phyloP scores from a whole-genome alignment of 2,797 vertebrate genomes.

The Strix occidentalis region DNA sequence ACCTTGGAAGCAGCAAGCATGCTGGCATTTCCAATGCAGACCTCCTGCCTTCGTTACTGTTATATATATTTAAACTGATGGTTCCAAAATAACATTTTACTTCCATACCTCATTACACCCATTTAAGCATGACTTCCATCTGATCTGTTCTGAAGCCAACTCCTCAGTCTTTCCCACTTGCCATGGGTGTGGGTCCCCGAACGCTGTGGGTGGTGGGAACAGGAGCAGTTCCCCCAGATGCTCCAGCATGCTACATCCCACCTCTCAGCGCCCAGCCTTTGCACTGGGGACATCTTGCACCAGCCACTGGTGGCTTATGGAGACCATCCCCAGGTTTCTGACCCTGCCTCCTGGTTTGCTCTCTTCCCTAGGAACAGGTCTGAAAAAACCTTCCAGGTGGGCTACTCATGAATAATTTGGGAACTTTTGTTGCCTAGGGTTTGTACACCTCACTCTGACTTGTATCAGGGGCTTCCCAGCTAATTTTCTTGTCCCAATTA shows the following conservation, averaged over 20 bases:
- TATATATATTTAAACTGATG: not conserved
- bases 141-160: not conserved
- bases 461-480: not conserved
- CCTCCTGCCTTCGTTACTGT: not conserved
- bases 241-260: not conserved
- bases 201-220: not conserved
- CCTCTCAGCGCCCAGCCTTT: not conserved
- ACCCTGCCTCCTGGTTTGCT: not conserved
- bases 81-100: constrained; percentile 27
- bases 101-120: not conserved
- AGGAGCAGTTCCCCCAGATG: not conserved
- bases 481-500: not conserved
- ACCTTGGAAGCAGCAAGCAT: constrained; percentile 11
- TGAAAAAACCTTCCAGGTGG: not conserved
- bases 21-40: constrained; percentile 3
- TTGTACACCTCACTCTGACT: not conserved
- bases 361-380: not conserved
- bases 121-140: not conserved
- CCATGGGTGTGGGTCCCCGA: not conserved
- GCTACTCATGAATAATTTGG: not conserved
- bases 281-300: fast-evolving
- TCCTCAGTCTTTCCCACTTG: not conserved
- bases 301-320: not conserved
- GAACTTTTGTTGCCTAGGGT: not conserved
- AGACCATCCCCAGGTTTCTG: not conserved